These are phyloP conservation scores for Eutolmus rufibarbis DNA, from an alignment of 2,888 invertebrate genomes.

Conservation along the genomic window DNA sequence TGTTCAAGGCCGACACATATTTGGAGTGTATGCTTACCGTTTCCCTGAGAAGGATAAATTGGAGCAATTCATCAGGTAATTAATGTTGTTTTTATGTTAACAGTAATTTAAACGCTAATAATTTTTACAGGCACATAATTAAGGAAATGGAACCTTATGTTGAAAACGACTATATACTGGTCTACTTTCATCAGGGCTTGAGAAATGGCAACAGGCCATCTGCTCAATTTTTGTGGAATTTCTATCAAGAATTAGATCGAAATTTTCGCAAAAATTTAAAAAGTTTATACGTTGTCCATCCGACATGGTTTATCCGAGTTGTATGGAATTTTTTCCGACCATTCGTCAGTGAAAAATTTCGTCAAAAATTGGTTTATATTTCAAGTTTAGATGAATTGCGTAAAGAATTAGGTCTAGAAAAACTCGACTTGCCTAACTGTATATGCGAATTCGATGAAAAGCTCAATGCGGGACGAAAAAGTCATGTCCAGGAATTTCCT, in stretches of 20 bases:
- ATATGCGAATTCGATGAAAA: constrained; percentile 86
- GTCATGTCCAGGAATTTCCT: neutral
- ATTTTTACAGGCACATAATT: constrained; percentile 81
- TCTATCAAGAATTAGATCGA: constrained; percentile 95
- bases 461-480: constrained; percentile 65
- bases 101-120: neutral
- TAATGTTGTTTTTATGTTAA: neutral
- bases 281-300: constrained; percentile 97
- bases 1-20: constrained; percentile 87
- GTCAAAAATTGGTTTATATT: constrained; percentile 96
- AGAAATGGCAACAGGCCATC: constrained; percentile 96
- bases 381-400: constrained; percentile 92
- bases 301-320: constrained; percentile 94
- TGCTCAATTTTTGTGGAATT: constrained; percentile 93
- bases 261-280: constrained; percentile 99
- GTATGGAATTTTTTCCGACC: constrained; percentile 96
- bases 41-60: constrained; percentile 77
- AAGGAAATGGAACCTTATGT: constrained; percentile 96
- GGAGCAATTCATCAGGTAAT: constrained; percentile 59
- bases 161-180: constrained; percentile 96
- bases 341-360: constrained; percentile 98
- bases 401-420: constrained; percentile 85
- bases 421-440: constrained; percentile 88
- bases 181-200: constrained; percentile 97
- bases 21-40: constrained; percentile 92